Base-by-base conservation (phyloP, 2,113 vertebrate species). In the Hassar affinis region DNA sequence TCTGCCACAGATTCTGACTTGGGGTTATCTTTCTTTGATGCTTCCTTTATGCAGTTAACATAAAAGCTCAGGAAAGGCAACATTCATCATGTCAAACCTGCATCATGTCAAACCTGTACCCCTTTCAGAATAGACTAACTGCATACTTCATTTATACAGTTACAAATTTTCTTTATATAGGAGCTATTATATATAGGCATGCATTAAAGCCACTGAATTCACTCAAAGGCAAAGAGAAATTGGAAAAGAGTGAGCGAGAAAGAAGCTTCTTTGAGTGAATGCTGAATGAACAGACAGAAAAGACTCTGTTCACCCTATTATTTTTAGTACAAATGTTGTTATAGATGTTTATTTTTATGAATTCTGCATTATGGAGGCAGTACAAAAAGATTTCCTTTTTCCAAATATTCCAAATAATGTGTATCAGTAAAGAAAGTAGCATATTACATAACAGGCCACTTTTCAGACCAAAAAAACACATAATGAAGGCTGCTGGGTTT, bases 1-100 rank as follows among this genome's bases (percentile, higher is more conserved):
- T 91, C 86, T 82, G 87, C 42, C 69, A 72, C 85, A 86, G 89
- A 89, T 92, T 90, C 91, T 89, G 87, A 90, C 93, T 90, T 69
- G 47, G 86, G 90, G 92, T 92, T 84, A 86, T 62, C 59, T 38
- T 82, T 80, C 62, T 75, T 78, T 62, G 47, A 72, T 83, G 52
- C 18, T 52, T 27, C 78, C 62, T n/a, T 14, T 84, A 85, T 56
- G 69, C 61, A 90, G 57, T 38, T 78, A 15, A 45, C 11, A 47
- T 64, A 61, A 79, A 78, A 79, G 35, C 54, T 52, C 7, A 52
- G 18, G 9, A 20, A 76, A 33, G 49, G 8, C 1, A 17, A 56
- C 51, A 38, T 56, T 56, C 74, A 77, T 25, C 51, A 56, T 56
- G 33, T 77, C 74, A 35, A 56, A 56, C 30, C 18, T 14, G n/a